Evolutionary conservation across 1,140 invertebrate species (phyloP).

Genomic region (Panonychus citri): DNA sequence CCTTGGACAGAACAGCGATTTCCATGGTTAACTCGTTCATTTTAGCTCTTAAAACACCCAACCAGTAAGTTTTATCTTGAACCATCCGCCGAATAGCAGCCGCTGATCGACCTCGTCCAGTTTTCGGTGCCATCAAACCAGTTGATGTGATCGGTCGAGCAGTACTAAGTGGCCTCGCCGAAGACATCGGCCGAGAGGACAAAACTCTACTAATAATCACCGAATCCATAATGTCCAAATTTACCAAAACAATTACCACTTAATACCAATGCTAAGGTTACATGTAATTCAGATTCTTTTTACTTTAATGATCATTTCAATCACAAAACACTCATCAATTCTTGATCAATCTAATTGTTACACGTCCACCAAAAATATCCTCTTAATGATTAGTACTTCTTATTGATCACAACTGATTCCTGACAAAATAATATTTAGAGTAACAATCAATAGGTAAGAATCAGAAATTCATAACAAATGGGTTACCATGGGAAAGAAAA

Average conservation of each 20-base stretch:
- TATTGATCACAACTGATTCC: too few species aligned
- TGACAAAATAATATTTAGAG: too few species aligned
- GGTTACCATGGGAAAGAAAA: background rate
- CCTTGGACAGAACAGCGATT: conserved; percentile 35
- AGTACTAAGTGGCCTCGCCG: background rate
- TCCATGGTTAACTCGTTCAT: conserved; percentile 48
- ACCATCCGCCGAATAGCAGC: conserved; percentile 32
- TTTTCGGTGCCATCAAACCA: background rate
- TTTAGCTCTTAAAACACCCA: conserved; percentile 49
- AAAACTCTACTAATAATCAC: background rate
- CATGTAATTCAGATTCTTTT: too few species aligned
- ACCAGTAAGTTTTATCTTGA: conserved; percentile 58
- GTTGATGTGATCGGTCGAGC: background rate
- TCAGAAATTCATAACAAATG: background rate
- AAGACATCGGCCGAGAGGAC: background rate
- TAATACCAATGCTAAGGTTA: too few species aligned
- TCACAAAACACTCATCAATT: too few species aligned
- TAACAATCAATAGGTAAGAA: too few species aligned
- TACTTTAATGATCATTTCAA: too few species aligned
- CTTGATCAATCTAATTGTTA: too few species aligned
- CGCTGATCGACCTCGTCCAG: background rate
- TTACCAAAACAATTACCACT: too few species aligned
- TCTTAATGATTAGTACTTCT: too few species aligned
- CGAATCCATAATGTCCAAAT: too few species aligned
- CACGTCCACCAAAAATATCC: too few species aligned